Evolutionary conservation across 2,888 invertebrate species (phyloP), one percentile per base, ranked within the genome.

Genomic region (Dilophus febrilis): DNA sequence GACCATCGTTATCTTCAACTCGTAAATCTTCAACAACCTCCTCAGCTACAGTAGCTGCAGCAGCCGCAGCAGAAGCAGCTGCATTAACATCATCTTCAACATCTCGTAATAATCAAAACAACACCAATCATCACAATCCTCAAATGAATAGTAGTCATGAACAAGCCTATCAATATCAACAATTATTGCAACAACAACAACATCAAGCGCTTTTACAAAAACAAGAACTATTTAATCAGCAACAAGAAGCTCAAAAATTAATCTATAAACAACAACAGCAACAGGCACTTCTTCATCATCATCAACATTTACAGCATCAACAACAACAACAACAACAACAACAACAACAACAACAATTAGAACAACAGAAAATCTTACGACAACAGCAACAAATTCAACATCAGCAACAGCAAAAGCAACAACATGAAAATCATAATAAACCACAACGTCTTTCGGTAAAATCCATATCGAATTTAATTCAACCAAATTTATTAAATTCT

Each of bases 371-470:
- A 64, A 61, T 4, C n/a, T n/a, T n/a, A 61, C 61, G 2, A 59
- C 64, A 59, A 61, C 55, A 38, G 54, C 61, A 1, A 58, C 59
- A 40, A 3, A 50, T 64, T 10, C 59, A 61, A 2, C 61, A 64
- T 2, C 49, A 64, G 14, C 65, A 65, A 43, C 64, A 65, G 46
- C 65, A 26, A 39, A 34, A 40, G 33, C 28, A 42, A 18, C 28
- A 42, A 37, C 38, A 38, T 13, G 27, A n/a, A n/a, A 11, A 29
- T 29, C 12, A 6, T 22, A 22, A 68, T 46, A 68, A 72, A 44
- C 73, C 73, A 31, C n/a, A n/a, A n/a, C 62, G 73, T 48, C 70
- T 72, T 42, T 71, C 70, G 53, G 71, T 72, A 44, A 74, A 72
- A 54, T 71, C 73, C 18, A 62, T 75, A 46, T 70, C 72, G 47